A percentile compares a stretch with the other conserved stretches of the same genome.
These are phyloP conservation scores for Melieria crassipennis DNA, from an alignment of 2,888 invertebrate genomes.

Conservation along the genomic window DNA sequence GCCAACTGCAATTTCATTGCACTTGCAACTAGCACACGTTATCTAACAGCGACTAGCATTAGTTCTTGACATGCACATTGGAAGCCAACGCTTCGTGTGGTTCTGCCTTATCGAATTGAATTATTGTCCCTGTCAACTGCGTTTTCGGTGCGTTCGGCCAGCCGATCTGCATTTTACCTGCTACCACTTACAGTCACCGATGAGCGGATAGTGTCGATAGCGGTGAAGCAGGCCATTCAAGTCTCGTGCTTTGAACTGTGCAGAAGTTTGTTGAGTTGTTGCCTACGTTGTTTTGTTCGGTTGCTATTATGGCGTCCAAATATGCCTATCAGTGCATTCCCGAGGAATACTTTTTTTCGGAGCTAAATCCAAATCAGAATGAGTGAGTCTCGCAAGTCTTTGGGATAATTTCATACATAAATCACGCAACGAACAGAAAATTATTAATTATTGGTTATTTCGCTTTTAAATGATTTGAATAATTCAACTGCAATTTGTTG, in stretches of 20 bases:
- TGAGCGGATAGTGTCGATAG: neutral
- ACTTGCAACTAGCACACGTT: slow-evolving; percentile 22
- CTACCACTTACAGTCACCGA: neutral
- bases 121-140: neutral
- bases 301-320: slow-evolving; percentile 49
- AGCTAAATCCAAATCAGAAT: no score
- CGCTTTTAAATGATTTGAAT: no score
- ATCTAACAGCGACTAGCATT: slow-evolving; percentile 13
- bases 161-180: neutral
- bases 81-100: neutral
- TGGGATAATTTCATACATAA: no score
- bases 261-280: slow-evolving; percentile 1
- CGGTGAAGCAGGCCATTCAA: neutral
- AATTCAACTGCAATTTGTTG: no score
- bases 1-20: no score
- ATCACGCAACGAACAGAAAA: no score
- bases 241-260: neutral
- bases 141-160: neutral
- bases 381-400: no score
- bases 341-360: slow-evolving; percentile 37
- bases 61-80: no score
- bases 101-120: no score
- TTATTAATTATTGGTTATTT: no score
- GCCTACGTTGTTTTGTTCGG: neutral
- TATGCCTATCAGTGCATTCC: slow-evolving; percentile 51